A percentile compares a stretch with the other conserved stretches of the same genome.
phyloP scores from a whole-genome alignment of 2,797 vertebrate species.

The Chrosomus eos region DNA sequence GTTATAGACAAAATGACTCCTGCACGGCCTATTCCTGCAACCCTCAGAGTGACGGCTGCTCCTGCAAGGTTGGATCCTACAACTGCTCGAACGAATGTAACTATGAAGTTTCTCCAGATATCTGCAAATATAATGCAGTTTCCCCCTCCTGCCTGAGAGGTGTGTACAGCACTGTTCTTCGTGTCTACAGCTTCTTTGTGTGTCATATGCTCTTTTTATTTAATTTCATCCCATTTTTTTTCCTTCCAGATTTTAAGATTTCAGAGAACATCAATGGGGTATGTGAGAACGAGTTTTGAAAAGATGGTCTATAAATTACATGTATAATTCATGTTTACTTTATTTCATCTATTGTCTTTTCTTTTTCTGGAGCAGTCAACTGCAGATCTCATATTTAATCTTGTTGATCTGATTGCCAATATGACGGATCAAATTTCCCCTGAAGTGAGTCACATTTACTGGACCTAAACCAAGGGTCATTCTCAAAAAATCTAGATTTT shows the following conservation, averaged over 20 bases:
- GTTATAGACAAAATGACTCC: rapidly evolving
- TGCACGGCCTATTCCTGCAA: background rate
- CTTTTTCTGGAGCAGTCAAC: background rate
- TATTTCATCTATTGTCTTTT: background rate
- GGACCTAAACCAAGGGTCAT: background rate
- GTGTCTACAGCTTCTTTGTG: background rate
- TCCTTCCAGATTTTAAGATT: background rate
- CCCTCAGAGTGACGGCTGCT: background rate
- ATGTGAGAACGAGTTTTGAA: background rate
- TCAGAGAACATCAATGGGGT: rapidly evolving
- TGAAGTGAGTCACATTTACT: background rate
- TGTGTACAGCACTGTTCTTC: background rate
- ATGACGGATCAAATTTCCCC: background rate
- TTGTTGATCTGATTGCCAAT: conserved; percentile 43
- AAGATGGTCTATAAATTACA: background rate
- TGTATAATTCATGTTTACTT: background rate
- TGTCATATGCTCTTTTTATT: background rate
- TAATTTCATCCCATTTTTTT: background rate
- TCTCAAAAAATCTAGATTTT: background rate
- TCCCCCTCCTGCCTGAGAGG: background rate
- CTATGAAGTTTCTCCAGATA: background rate
- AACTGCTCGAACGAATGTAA: background rate
- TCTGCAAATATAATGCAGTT: background rate
- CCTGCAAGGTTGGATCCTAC: background rate
- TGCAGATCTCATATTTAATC: rapidly evolving